These are phyloP conservation scores for Limnephilus auricula DNA, from an alignment of 2,888 invertebrate genomes.

Conservation along the genomic window DNA sequence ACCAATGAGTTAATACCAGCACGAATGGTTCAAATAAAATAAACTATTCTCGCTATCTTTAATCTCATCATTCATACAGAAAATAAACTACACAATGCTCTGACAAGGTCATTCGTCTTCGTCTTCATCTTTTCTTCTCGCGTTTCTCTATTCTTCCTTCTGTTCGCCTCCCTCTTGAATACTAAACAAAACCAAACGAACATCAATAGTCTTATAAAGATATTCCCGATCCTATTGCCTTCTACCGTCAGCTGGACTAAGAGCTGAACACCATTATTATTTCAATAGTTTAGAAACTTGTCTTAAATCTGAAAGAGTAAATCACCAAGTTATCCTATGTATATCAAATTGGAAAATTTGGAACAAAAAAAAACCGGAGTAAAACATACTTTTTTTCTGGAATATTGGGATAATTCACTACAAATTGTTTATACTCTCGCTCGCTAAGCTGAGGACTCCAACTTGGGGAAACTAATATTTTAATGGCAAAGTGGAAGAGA, in stretches of 20 bases:
- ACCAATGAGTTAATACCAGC: background rate
- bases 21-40: conserved; percentile 2
- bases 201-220: background rate
- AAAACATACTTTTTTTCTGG: too few species aligned
- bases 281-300: too few species aligned
- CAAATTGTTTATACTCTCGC: too few species aligned
- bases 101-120: background rate
- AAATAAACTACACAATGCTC: background rate
- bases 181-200: conserved; percentile 18
- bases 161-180: background rate
- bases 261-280: background rate
- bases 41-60: background rate
- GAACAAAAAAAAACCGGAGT: too few species aligned
- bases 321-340: too few species aligned
- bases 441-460: too few species aligned
- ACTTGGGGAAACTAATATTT: too few species aligned
- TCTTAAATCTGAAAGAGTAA: too few species aligned
- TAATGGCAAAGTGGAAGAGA: too few species aligned
- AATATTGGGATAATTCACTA: too few species aligned
- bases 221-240: background rate
- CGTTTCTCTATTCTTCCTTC: background rate
- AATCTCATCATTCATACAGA: background rate
- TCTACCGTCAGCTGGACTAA: background rate
- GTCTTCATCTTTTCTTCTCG: background rate
- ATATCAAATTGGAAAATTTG: too few species aligned